Base-by-base conservation (phyloP, 2,113 vertebrate genomes). In the Pandion haliaetus region DNA sequence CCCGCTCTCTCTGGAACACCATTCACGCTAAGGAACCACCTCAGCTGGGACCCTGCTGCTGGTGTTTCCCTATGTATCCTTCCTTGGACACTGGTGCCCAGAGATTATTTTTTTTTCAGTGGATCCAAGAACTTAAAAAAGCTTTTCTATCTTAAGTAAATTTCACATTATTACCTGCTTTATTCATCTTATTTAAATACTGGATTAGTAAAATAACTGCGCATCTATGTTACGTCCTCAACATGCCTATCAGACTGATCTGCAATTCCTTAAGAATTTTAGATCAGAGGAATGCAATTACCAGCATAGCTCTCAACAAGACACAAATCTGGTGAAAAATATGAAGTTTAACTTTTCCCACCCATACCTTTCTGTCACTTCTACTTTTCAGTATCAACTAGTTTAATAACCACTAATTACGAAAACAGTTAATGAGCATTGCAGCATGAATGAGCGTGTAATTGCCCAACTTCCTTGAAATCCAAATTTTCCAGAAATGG, bases 21-120 rank as follows among this genome's bases (percentile, higher is more conserved):
- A 0, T 1, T 16, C n/a, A 8, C 0, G 1, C 24, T 3, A 2
- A 1, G 0, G 13, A 67, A 45, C 44, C 58, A 7, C 14, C 31
- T 15, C 58, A 17, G 24, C 40, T 4, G 2, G 10, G 14, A 29
- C 4, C 16, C 8, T 4, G 25, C 54, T 21, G 19, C 40, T 8
- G 17, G 3, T 0, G 0, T 13, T 74, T 29, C 55, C 63, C 54
- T 10, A 8, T 0, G 0, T 0, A 31, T 3, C 40, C 15, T 17
- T 70, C 67, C 47, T 3, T 10, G 6, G 2, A 49, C 8, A 21
- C 9, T 1, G 1, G 1, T 10, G 9, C 8, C 25, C 3, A 17
- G 1, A 36, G 4, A 38, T 0, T 4, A 1, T 2, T 17, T 55
- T 24, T 23, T 47, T 32, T 9, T 5, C 47, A 32, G 42, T 14